Conservation (phyloP, 2,888 invertebrate genomes). For the Pedicia rivosa region DNA sequence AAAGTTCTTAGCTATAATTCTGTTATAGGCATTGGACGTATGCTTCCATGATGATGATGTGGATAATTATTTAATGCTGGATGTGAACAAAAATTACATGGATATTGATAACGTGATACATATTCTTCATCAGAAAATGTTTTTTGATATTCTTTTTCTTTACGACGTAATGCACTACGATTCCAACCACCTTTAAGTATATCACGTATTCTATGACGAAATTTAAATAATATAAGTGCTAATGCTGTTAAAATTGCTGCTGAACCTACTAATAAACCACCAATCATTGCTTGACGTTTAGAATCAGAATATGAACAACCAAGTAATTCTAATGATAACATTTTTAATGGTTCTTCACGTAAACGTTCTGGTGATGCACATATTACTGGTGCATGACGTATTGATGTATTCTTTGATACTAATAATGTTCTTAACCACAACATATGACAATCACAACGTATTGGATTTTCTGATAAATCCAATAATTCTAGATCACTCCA, state of each 20-base stretch:
- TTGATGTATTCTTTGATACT: constrained; percentile 22
- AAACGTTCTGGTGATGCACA: constrained; percentile 59
- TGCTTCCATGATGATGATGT: constrained; percentile 31
- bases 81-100: constrained; percentile 25
- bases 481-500: constrained; percentile 61
- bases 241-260: constrained; percentile 55
- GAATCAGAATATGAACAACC: constrained; percentile 70
- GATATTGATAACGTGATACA: constrained; percentile 30
- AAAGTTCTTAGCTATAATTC: constrained; percentile 91
- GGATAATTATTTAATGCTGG: constrained; percentile 28
- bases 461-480: constrained; percentile 68
- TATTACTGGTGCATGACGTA: constrained; percentile 35
- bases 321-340: constrained; percentile 56
- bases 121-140: constrained; percentile 81
- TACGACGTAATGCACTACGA: constrained; percentile 36
- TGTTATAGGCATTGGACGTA: constrained; percentile 70
- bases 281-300: constrained; percentile 62
- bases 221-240: constrained; percentile 59
- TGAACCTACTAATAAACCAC: constrained; percentile 55
- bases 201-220: constrained; percentile 62
- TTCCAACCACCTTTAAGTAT: constrained; percentile 50
- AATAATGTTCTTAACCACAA: constrained; percentile 64
- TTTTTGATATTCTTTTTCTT: constrained; percentile 80
- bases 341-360: constrained; percentile 48
- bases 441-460: constrained; percentile 64